phyloP scores from a whole-genome alignment of 2,888 invertebrate species.

The Napeogenes sylphis region DNA sequence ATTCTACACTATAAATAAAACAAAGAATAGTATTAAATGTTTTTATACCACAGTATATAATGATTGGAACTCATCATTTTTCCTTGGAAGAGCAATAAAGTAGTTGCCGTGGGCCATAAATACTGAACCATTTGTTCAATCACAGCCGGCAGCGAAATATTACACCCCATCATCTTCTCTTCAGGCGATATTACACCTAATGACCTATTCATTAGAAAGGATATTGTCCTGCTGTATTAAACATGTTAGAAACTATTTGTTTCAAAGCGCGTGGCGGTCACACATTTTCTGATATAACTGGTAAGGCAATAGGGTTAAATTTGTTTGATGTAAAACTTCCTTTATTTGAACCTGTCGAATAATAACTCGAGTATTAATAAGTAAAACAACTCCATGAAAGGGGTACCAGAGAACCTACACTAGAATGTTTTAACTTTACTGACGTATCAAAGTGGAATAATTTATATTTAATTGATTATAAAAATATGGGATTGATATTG shows the following conservation, averaged over 20 bases:
- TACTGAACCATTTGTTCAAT: constrained; percentile 35
- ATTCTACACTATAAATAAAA: background rate
- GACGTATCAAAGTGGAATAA: too few relatives aligned
- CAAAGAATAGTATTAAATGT: background rate
- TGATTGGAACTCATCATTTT: constrained; percentile 8
- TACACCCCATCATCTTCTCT: background rate
- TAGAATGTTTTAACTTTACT: background rate
- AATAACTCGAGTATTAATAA: constrained; percentile 8
- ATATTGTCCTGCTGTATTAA: background rate
- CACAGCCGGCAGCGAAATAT: constrained; percentile 14
- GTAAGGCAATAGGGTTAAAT: constrained; percentile 14
- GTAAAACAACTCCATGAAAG: background rate
- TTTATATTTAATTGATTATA: too few relatives aligned
- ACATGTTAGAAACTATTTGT: background rate
- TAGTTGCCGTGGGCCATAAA: constrained; percentile 44
- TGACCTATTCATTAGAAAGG: background rate
- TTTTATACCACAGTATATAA: background rate
- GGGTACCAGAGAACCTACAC: background rate
- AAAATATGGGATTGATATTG: too few relatives aligned
- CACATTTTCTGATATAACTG: constrained; percentile 12
- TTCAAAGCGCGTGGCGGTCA: constrained; percentile 25
- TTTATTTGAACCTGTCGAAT: constrained; percentile 26
- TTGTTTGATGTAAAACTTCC: constrained; percentile 27
- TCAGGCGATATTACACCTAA: constrained; percentile 7
- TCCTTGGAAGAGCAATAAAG: constrained; percentile 38